These are phyloP conservation scores for Trilocha varians DNA, from an alignment of 2,888 invertebrate genomes.

Conservation along the genomic window DNA sequence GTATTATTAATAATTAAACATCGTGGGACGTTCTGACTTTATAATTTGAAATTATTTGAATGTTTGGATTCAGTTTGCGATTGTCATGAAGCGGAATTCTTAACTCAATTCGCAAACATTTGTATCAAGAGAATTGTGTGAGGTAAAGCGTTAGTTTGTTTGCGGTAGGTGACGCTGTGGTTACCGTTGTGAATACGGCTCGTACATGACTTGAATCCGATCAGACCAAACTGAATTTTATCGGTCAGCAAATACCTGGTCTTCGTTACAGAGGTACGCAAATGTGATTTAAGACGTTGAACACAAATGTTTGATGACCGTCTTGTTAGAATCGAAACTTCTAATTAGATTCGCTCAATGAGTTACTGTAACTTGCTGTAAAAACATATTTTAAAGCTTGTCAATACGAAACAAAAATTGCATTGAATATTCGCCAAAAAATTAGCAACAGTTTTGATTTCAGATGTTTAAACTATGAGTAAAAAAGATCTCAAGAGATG, in stretches of 20 bases:
- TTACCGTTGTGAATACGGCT: conserved; percentile 35
- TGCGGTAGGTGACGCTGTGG: conserved; percentile 26
- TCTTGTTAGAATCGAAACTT: conserved; percentile 43
- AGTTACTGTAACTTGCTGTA: too few species aligned
- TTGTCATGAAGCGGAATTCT: not conserved
- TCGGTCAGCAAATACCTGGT: conserved; percentile 55
- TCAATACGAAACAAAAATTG: too few species aligned
- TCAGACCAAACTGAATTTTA: conserved; percentile 58
- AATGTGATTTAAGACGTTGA: conserved; percentile 66
- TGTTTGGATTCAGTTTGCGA: too few species aligned
- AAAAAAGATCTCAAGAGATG: too few species aligned
- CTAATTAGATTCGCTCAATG: conserved; percentile 38
- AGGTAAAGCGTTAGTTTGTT: conserved; percentile 26
- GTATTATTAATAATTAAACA: conserved; percentile 65
- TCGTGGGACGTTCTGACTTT: too few species aligned
- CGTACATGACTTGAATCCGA: conserved; percentile 61
- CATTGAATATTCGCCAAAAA: too few species aligned
- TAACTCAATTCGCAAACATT: not conserved
- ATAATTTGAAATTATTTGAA: too few species aligned
- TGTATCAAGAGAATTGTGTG: conserved; percentile 6
- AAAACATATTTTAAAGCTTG: too few species aligned
- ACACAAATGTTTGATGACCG: conserved; percentile 59
- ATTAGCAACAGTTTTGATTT: too few species aligned
- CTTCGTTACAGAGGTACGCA: conserved; percentile 51
- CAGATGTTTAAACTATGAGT: too few species aligned